phyloP scores from a whole-genome alignment of 2,797 vertebrate species.

The Molossus molossus region DNA sequence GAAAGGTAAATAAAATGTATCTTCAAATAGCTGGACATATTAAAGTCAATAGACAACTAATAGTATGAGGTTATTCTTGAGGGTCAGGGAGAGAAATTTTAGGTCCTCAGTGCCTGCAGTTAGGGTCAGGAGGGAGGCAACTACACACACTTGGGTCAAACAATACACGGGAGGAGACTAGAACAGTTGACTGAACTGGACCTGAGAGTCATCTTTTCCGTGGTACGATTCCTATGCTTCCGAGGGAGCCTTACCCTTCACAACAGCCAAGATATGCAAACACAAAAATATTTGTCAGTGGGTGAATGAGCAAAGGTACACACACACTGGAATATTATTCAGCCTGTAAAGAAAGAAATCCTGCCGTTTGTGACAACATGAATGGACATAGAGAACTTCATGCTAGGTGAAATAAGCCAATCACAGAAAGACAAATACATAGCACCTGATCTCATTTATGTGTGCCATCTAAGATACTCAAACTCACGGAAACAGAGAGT shows the following conservation, averaged over 20 bases:
- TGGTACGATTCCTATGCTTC: not conserved
- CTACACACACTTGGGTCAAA: not conserved
- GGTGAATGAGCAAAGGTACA: not conserved
- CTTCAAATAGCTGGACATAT: conserved; percentile 37
- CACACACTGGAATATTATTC: not conserved
- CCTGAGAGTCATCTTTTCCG: not conserved
- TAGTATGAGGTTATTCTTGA: not conserved
- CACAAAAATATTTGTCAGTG: not conserved
- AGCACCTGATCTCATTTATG: not conserved
- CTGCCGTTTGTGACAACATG: not conserved
- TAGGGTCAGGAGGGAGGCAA: not conserved
- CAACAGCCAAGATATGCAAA: not conserved
- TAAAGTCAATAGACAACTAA: conserved; percentile 46
- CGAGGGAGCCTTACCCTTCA: not conserved
- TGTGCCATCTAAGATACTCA: not conserved
- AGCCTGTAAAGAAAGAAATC: not conserved
- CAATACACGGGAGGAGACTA: not conserved
- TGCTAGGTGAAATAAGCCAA: not conserved
- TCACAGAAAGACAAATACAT: not conserved
- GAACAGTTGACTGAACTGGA: not conserved
- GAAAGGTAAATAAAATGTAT: conserved; percentile 57
- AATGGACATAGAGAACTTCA: not conserved
- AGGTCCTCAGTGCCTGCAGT: not conserved
- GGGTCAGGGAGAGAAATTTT: not conserved
- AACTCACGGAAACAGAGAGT: not conserved